Evolutionary conservation across 2,888 invertebrate species (phyloP).

Genomic region (Dichetophora obliterata): DNA sequence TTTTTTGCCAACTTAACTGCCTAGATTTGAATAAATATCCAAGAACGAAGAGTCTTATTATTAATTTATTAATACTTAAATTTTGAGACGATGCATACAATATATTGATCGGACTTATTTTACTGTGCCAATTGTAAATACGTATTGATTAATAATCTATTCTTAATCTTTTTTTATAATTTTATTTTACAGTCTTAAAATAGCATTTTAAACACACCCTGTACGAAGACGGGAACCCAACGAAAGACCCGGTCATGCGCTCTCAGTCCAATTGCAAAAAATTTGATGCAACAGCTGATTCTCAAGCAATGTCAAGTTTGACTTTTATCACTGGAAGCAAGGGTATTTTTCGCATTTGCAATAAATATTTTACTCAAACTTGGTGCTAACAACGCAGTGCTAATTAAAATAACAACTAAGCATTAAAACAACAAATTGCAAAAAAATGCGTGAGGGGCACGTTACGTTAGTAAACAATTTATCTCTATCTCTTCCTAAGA

Average conservation of each 20-base stretch:
- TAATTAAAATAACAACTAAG: background rate
- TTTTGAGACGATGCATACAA: too few species aligned
- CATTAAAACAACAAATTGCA: background rate
- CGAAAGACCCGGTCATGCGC: conserved; percentile 29
- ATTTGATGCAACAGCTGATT: conserved; percentile 41
- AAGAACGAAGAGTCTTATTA: too few species aligned
- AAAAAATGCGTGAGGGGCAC: conserved; percentile 62
- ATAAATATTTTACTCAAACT: conserved; percentile 6
- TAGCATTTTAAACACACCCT: conserved; percentile 33
- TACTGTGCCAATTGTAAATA: too few species aligned
- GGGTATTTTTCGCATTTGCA: conserved; percentile 55
- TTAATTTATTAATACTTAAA: too few species aligned
- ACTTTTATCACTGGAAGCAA: conserved; percentile 59
- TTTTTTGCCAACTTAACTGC: too few species aligned
- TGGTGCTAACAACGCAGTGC: background rate
- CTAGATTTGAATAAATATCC: too few species aligned
- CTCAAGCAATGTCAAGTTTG: conserved; percentile 56
- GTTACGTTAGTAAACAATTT: conserved; percentile 54
- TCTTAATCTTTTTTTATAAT: too few species aligned
- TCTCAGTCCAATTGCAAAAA: background rate
- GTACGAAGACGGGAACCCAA: conserved; percentile 11
- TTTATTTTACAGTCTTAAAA: too few species aligned
- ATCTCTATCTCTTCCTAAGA: background rate
- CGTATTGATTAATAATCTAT: too few species aligned
- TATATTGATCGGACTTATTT: too few species aligned